Percentiles rank a stretch among this genome's conserved stretches.
phyloP scores from a whole-genome alignment of 2,113 vertebrate species.

The Leptobrachium ailaonicum region DNA sequence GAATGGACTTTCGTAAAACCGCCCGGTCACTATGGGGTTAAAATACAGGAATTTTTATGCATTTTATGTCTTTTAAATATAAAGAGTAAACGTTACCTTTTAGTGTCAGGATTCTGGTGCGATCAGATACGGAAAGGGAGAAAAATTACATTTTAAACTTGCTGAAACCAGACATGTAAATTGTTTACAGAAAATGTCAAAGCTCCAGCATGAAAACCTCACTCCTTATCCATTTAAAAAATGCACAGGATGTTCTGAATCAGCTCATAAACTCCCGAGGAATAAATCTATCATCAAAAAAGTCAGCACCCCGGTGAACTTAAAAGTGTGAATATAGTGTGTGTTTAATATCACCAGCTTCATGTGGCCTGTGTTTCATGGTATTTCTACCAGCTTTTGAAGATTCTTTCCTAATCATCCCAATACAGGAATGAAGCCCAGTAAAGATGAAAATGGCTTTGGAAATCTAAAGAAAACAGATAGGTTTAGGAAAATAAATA shows the following conservation, averaged over 20 bases:
- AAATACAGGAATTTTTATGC: no score
- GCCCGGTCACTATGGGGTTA: no score
- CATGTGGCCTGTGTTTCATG: constrained; percentile 21
- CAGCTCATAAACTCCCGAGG: background rate
- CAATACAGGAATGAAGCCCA: constrained; percentile 15
- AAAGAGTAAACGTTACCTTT: no score
- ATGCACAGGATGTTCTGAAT: background rate
- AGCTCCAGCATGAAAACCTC: background rate
- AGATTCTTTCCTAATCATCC: constrained; percentile 25
- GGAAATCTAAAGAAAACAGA: constrained; percentile 14
- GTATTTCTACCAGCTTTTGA: constrained; percentile 30
- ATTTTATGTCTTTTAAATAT: no score
- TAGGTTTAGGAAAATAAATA: constrained; percentile 18
- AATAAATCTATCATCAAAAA: constrained; percentile 41
- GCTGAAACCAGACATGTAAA: background rate
- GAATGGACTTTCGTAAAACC: no score
- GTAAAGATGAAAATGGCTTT: constrained; percentile 33
- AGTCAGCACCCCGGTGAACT: constrained; percentile 28
- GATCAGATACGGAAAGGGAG: no score
- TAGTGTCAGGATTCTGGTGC: no score
- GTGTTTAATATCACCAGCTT: constrained; percentile 25
- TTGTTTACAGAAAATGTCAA: background rate
- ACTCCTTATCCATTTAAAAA: constrained; percentile 5
- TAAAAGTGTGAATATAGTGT: constrained; percentile 24
- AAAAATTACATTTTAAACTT: background rate